phyloP scores from a whole-genome alignment of 2,888 invertebrate species.

The Myopa testacea region DNA sequence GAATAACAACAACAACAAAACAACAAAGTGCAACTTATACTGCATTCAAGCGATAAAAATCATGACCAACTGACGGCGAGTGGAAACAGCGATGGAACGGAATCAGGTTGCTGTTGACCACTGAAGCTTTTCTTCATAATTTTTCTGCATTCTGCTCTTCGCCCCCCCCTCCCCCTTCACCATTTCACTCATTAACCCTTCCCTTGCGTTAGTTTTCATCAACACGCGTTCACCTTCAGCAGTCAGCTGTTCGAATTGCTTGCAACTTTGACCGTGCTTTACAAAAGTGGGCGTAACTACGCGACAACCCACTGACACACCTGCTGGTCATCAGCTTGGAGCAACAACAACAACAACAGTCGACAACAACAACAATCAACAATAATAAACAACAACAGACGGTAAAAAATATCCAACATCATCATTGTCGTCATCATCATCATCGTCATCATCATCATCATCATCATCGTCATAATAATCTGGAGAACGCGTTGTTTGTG shows the following conservation, averaged over 20 bases:
- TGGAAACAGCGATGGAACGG: background rate
- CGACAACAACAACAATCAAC: background rate
- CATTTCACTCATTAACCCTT: background rate
- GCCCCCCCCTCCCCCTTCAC: background rate
- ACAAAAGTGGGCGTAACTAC: constrained; percentile 17
- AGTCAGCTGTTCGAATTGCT: background rate
- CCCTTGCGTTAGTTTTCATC: background rate
- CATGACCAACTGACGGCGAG: background rate
- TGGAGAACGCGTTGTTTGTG: background rate
- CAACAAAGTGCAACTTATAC: background rate
- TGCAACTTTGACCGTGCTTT: background rate
- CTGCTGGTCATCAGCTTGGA: background rate
- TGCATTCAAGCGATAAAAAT: background rate
- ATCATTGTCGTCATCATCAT: background rate
- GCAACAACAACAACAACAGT: background rate
- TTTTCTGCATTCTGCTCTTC: background rate
- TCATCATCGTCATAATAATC: background rate
- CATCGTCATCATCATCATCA: background rate
- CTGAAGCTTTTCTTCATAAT: too few relatives aligned
- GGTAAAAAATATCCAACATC: background rate
- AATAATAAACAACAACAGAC: background rate
- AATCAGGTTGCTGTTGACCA: background rate
- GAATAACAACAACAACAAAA: background rate
- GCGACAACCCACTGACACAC: constrained; percentile 26
- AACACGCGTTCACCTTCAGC: background rate